phyloP scores from a whole-genome alignment of 1,140 invertebrate genomes.

The Drosophila subobscura region DNA sequence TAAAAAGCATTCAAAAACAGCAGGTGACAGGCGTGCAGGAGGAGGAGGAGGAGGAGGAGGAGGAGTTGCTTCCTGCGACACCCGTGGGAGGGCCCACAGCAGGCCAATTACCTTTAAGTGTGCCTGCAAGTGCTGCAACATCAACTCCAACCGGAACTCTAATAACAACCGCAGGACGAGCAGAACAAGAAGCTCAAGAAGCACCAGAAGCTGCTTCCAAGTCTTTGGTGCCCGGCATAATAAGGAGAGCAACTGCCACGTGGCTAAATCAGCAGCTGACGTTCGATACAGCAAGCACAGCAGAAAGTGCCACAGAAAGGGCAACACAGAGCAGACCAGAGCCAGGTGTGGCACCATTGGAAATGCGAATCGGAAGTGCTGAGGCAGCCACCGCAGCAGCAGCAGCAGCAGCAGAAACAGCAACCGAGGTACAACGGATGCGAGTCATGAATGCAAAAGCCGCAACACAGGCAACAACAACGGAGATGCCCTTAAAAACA shows the following conservation, averaged over 20 bases:
- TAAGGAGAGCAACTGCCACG: conserved; percentile 1
- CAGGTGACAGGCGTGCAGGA: not conserved
- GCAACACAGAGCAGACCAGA: too few relatives aligned
- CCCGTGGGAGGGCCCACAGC: not conserved
- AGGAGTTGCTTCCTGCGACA: conserved; percentile 28
- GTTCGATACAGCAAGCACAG: conserved; percentile 10
- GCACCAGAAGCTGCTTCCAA: too few relatives aligned
- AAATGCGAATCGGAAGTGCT: too few relatives aligned
- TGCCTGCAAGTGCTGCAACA: not conserved
- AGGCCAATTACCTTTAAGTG: conserved; percentile 29
- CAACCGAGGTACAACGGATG: conserved; percentile 17
- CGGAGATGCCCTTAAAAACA: too few relatives aligned
- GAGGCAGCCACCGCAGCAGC: not conserved
- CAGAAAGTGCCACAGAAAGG: conserved; percentile 3
- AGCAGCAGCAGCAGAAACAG: not conserved
- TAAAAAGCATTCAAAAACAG: conserved; percentile 19
- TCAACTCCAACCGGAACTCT: not conserved
- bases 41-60: not conserved
- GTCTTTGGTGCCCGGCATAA: conserved; percentile 10
- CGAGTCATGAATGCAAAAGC: not conserved
- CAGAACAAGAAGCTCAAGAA: too few relatives aligned
- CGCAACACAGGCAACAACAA: conserved; percentile 9
- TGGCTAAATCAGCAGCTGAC: conserved; percentile 6
- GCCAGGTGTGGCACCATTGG: conserved; percentile 10
- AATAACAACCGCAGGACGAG: not conserved